These are phyloP conservation scores for Rhopalosiphum nymphaeae DNA, from an alignment of 2,888 invertebrate genomes.

Conservation along the genomic window DNA sequence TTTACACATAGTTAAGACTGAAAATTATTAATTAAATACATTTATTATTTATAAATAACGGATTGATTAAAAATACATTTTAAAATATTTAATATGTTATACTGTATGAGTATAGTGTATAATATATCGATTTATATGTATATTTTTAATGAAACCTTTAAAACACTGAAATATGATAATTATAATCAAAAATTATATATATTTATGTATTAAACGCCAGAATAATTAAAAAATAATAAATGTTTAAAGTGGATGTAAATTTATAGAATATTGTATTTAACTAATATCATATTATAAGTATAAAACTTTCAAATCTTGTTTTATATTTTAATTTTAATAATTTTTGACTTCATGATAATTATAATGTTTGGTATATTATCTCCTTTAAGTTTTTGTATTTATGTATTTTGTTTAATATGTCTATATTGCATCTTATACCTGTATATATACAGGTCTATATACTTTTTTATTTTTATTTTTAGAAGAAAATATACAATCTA, in stretches of 20 bases:
- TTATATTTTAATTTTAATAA: not conserved
- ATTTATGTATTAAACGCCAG: not conserved
- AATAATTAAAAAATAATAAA: not conserved
- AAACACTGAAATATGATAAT: not conserved
- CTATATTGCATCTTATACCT: not conserved
- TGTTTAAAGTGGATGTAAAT: not conserved
- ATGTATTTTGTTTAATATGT: not conserved
- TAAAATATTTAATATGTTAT: not conserved
- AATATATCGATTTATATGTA: not conserved
- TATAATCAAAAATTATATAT: not conserved
- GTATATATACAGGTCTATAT: not conserved
- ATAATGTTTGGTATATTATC: not conserved
- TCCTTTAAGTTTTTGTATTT: not conserved
- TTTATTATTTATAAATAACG: not conserved
- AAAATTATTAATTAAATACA: not conserved
- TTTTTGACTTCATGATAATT: not conserved
- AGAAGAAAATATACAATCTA: too few relatives aligned
- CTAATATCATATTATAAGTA: not conserved
- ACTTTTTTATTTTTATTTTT: too few relatives aligned
- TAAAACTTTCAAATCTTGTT: not conserved
- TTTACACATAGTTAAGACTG: not conserved
- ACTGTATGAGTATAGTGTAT: not conserved
- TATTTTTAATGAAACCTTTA: not conserved
- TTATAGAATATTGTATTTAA: not conserved
- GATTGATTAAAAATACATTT: not conserved